These are phyloP conservation scores for Epicampocera succincta DNA, from an alignment of 2,888 invertebrate genomes.

Conservation along the genomic window DNA sequence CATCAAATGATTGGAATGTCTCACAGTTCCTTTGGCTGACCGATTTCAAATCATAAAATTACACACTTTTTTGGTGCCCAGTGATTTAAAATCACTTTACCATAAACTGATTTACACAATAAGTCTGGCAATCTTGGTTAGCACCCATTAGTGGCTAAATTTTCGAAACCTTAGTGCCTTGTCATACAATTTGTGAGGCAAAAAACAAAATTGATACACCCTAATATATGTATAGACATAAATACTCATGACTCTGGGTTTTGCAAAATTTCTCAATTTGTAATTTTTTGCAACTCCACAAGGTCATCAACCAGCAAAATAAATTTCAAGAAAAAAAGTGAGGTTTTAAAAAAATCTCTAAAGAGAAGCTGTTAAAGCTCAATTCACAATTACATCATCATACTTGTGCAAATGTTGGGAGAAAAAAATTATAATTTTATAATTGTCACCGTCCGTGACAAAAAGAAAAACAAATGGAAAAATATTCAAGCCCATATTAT, in stretches of 20 bases:
- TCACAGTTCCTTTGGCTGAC: no score
- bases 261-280: conserved; percentile 15
- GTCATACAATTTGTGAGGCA: no score
- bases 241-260: conserved; percentile 9
- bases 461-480: neutral
- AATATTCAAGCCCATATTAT: conserved; percentile 10
- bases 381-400: conserved; percentile 55
- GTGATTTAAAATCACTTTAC: no score
- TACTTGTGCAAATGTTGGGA: conserved; percentile 4
- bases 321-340: conserved; percentile 22
- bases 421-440: conserved; percentile 31
- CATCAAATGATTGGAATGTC: no score
- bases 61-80: no score
- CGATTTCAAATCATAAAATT: no score
- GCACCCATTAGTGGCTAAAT: no score
- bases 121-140: no score
- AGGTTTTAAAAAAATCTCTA: neutral
- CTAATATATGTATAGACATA: neutral
- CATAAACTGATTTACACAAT: no score
- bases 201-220: no score
- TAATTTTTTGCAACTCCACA: conserved; percentile 41
- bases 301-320: conserved; percentile 68
- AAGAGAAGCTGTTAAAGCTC: conserved; percentile 30
- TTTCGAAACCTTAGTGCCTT: no score
- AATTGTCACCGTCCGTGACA: conserved; percentile 22